phyloP scores from a whole-genome alignment of 2,797 vertebrate species.

The Capromys pilorides region DNA sequence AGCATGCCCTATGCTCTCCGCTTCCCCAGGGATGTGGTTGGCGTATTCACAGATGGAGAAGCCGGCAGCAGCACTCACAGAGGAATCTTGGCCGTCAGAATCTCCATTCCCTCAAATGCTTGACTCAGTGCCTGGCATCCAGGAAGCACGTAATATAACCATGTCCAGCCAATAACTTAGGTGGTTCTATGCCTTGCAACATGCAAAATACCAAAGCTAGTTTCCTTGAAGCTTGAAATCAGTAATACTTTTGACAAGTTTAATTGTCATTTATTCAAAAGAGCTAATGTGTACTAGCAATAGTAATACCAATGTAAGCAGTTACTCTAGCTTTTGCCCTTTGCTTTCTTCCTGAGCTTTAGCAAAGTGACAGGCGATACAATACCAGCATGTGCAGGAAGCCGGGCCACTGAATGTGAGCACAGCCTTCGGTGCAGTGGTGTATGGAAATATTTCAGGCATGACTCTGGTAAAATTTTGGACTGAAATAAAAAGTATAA shows the following conservation, averaged over 20 bases:
- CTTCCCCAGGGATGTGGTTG: background rate
- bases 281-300: background rate
- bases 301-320: background rate
- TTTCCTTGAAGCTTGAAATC: background rate
- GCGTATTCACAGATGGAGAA: background rate
- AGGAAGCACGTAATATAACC: background rate
- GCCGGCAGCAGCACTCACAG: background rate
- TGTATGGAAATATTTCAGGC: constrained; percentile 36
- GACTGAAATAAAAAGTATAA: constrained; percentile 39
- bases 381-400: background rate
- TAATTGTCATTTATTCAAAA: background rate
- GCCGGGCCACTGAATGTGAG: background rate
- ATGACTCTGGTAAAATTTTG: background rate
- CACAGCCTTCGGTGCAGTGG: background rate
- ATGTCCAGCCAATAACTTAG: background rate
- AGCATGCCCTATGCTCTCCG: background rate
- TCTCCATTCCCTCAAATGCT: background rate
- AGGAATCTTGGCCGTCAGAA: background rate
- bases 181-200: background rate
- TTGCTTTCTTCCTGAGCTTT: background rate
- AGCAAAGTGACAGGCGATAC: background rate
- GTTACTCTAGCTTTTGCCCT: background rate
- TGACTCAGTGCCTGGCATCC: no score
- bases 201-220: background rate
- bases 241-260: background rate